Evolutionary conservation across 2,888 invertebrate species (phyloP).

Genomic region (Prosopocoilus inquinatus): DNA sequence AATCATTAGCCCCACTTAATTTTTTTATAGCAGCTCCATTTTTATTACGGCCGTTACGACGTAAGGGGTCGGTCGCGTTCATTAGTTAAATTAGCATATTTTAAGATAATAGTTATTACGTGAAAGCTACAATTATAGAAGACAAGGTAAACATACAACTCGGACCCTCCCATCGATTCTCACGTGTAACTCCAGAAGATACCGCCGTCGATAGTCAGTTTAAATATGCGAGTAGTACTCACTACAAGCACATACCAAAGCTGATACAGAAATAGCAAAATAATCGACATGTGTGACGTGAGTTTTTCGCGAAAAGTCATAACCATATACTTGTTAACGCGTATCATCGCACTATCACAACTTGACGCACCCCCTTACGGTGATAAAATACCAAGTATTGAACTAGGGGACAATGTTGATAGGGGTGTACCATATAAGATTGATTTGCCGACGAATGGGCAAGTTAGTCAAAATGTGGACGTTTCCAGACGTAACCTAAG

Average conservation of each 20-base stretch:
- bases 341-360: conserved; percentile 17
- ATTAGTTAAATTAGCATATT: conserved; percentile 28
- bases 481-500: background rate
- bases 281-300: conserved; percentile 41
- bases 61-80: background rate
- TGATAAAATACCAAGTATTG: conserved; percentile 6
- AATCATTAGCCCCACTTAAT: too few relatives aligned
- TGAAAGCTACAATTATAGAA: conserved; percentile 39
- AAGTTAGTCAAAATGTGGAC: conserved; percentile 36
- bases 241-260: conserved; percentile 24
- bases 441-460: conserved; percentile 3
- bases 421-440: conserved; percentile 13
- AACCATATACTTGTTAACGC: conserved; percentile 10
- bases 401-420: conserved; percentile 9
- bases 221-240: conserved; percentile 32
- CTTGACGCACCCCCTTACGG: conserved; percentile 23
- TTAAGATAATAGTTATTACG: conserved; percentile 33
- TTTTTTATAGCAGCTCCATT: too few relatives aligned
- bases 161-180: conserved; percentile 38
- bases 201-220: conserved; percentile 39
- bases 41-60: too few relatives aligned
- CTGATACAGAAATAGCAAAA: background rate
- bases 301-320: conserved; percentile 34
- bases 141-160: conserved; percentile 38
- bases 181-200: conserved; percentile 42